Base-by-base conservation (phyloP, 2,113 vertebrate genomes). In the Neolamprologus ventralis region DNA sequence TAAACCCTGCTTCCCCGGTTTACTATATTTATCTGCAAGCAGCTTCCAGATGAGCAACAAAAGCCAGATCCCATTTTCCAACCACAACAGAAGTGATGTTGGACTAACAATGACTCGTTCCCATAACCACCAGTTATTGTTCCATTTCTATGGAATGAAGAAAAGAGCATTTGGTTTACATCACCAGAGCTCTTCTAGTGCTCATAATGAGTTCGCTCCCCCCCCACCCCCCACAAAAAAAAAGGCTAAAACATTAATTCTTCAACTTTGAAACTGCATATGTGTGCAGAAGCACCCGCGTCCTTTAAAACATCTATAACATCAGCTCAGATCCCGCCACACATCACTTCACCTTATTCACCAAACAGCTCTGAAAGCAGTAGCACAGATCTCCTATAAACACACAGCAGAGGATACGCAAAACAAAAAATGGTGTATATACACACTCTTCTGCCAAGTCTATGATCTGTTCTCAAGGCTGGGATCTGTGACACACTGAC, bases 281-380 rank as follows among this genome's bases (percentile, higher is more conserved):
- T 42, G 7, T 68, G 81, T 87, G 23, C 10, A 71, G 80, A 89
- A 89, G 84, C 49, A 8, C 42, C 9, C 19, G 1, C 73, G 31
- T 88, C 79, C 78, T 85, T 86, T 87, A 26, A 80, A 90, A 89
- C 87, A 88, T 79, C 80, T 42, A 83, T 90, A 89, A 89, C 87
- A 79, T 93, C 65, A 91, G 86, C 75, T 60, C 54, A 82, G 42
- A 86, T 80, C 82, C 71, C 37, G 23, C n/a, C 40, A 49, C 37
- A 78, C 84, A 87, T 88, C 73, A 86, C 71, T 88, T 91, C 68
- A 90, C 92, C 84, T 80, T 82, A 84, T 68, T 88, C 71, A 55
- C 45, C 54, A 35, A 37, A 57, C 17, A 82, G 40, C 28, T 79
- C 35, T 35, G 63, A 71, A 53, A 83, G 31, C 57, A 83, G 60